Percentiles rank a stretch among this genome's conserved stretches.
phyloP scores from a whole-genome alignment of 1,140 invertebrate genomes.

The Ectropis grisescens region DNA sequence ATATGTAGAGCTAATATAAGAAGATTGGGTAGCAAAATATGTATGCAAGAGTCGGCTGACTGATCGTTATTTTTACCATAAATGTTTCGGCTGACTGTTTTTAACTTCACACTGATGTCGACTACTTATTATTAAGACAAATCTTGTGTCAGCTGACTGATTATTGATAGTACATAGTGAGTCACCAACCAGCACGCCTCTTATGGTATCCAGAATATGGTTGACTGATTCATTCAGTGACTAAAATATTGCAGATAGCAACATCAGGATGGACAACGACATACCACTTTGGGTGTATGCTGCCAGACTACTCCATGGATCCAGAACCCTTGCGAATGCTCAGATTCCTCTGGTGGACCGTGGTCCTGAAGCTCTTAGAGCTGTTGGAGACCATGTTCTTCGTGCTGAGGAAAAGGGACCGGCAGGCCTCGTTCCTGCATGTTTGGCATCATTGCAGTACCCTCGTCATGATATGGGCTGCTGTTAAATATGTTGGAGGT shows the following conservation, averaged over 20 bases:
- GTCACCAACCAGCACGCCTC: too few species aligned
- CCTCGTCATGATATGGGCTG: constrained; percentile 78
- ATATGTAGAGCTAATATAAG: too few species aligned
- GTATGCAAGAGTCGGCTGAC: too few species aligned
- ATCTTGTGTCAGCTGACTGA: too few species aligned
- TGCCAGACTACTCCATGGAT: constrained; percentile 77
- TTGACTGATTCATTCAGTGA: too few species aligned
- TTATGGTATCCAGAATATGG: too few species aligned
- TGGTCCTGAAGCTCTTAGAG: constrained; percentile 49
- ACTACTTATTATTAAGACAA: too few species aligned
- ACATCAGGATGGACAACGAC: constrained; percentile 65
- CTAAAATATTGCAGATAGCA: constrained; percentile 48
- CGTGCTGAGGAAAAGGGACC: constrained; percentile 78
- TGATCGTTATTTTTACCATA: too few species aligned
- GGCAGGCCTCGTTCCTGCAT: constrained; percentile 80
- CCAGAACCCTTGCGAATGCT: constrained; percentile 75
- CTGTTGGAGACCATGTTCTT: constrained; percentile 72
- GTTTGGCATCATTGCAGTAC: constrained; percentile 81
- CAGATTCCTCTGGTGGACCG: constrained; percentile 61
- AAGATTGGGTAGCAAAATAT: too few species aligned
- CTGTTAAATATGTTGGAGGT: constrained; percentile 77
- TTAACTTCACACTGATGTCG: too few species aligned
- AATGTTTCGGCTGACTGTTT: too few species aligned
- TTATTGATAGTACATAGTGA: too few species aligned
- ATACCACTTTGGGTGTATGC: constrained; percentile 79